Evolutionary conservation across 2,797 vertebrate genomes (phyloP), one percentile per base, ranked within the genome.

Genomic region (Tarsius wallacei): DNA sequence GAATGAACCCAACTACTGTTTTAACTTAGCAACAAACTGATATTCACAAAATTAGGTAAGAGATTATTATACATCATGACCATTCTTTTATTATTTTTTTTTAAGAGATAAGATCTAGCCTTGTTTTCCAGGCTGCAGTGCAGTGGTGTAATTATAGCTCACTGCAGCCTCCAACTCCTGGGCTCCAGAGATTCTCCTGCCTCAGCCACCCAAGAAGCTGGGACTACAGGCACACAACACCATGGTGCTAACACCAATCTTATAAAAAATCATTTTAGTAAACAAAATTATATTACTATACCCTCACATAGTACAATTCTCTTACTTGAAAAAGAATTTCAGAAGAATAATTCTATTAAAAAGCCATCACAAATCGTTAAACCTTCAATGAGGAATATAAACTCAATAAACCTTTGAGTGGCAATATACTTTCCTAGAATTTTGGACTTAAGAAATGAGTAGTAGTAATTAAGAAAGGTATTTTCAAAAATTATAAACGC

Each of bases 281-380:
- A 97, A 95, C 2, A 94, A 90, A 94, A 73, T 47, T 88, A 84
- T 93, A 70, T 11, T 28, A 89, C 0, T n/a, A 68, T 19, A 21
- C 31, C 14, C 47, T 96, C 57, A 93, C 14, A 87, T 66, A 82
- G n/a, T 31, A 86, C 1, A 90, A 7, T 87, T 57, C 31, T 83
- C 36, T 95, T 90, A 96, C 77, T 82, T 96, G 80, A 90, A 84
- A 84, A 83, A 87, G 28, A 92, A 94, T 74, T 93, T 87, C 16
- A 93, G 49, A 42, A 93, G 24, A 96, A 87, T 5, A 88, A 33
- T 81, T 87, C 57, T 93, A 78, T 49, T 19, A 53, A 91, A 93
- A 53, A 96, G 19, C 21, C 86, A 94, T 87, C 49, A 93, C 49
- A 92, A 87, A 84, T 2, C 53, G 10, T 81, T 95, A 55, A 71